Evolutionary conservation across 2,888 invertebrate species (phyloP), one percentile per base, ranked within the genome.

Genomic region (Cinara cedri): DNA sequence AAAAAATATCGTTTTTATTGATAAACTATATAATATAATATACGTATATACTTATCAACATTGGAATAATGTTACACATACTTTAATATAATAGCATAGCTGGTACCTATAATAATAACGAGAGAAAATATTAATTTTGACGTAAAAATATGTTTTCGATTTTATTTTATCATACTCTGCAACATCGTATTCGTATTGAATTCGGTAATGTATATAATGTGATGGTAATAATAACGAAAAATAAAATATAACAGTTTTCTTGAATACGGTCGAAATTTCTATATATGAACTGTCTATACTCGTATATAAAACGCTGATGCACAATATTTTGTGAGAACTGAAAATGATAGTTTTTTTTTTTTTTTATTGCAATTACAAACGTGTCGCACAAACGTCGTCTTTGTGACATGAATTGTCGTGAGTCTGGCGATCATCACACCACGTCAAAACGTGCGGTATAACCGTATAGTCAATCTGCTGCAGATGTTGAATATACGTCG

Each of bases 301-400:
- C 24, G 13, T 44, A 44, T 24, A 72, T 0, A 34, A 51, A 51
- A 63, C 51, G 49, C 63, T 19, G 62, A 49, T 49, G 62, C 19
- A 34, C 4, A n/a, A 51, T 19, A 51, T 54, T 42, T 74, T 74
- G 51, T 74, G 74, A 34, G 74, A 63, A 74, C 74, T 34, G 6
- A 74, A 62, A 74, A 42, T 72, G 4, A 46, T 26, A 11, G 16
- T 24, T 24, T 24, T 72, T 72, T 57, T 49, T 62, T 72, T 1
- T 26, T 63, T 1, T 13, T 14, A n/a, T 34, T 1, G 11, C 49
- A 42, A 63, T 63, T 54, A 51, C 51, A 63, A 51, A 54, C 51
- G 26, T 74, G 63, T 63, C 14, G 34, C 16, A 63, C 51, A 21
- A 16, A 74, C 24, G 19, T 13, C 26, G 46, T 60, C n/a, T 24